Percentiles rank a stretch among this genome's conserved stretches.
These are phyloP conservation scores for Tupaia chinensis DNA, from an alignment of 2,113 vertebrate species.

Conservation along the genomic window DNA sequence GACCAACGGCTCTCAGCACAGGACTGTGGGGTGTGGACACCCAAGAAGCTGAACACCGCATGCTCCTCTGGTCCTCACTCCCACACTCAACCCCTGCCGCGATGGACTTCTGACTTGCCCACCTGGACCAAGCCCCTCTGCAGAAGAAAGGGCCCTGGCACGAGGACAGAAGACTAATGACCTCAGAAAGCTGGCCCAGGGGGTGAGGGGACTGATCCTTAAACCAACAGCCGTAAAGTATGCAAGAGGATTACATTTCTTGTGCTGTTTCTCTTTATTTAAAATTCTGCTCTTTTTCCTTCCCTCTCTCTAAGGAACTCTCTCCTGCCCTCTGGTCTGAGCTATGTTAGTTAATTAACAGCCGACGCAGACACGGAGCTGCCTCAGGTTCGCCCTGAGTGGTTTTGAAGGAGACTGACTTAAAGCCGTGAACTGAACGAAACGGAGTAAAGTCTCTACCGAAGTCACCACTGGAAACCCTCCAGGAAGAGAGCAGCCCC, in stretches of 20 bases:
- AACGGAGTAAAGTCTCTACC: neutral
- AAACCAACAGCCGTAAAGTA: conserved; percentile 10
- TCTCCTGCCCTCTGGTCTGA: neutral
- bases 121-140: neutral
- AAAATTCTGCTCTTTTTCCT: neutral
- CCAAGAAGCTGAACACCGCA: too few species aligned
- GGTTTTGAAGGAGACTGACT: neutral
- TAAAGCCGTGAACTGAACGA: neutral
- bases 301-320: neutral
- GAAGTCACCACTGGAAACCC: neutral
- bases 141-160: neutral
- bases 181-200: neutral
- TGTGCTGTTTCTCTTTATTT: conserved; percentile 12
- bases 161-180: neutral
- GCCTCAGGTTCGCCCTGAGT: neutral
- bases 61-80: too few species aligned
- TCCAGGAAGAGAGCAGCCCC: neutral
- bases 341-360: neutral
- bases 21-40: neutral
- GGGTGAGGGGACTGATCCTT: neutral
- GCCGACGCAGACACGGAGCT: neutral
- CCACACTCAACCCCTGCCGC: neutral
- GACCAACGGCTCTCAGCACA: neutral
- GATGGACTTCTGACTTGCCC: neutral
- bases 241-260: neutral